Base-by-base conservation (phyloP, 1,140 invertebrate genomes). In the Zelostemma sp. region DNA sequence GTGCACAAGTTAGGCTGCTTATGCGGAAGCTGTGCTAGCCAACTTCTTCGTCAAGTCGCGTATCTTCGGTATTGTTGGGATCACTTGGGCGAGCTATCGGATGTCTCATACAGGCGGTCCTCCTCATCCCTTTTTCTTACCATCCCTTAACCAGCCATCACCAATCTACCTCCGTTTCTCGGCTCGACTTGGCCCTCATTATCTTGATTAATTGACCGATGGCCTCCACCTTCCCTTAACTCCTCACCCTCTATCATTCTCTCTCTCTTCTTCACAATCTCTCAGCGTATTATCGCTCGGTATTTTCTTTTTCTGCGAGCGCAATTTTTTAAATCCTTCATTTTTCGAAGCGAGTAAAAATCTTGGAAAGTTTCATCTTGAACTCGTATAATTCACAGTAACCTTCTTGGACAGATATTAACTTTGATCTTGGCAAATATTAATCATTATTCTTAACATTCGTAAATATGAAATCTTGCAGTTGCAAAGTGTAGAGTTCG, bases 161-260 rank as follows among this genome's bases (percentile, higher is more conserved):
- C 49, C 49, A 48, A 51, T 54, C 56, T 51, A 55, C 63, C 57
- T 41, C 67, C 33, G 31, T 45, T 63, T 68, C 55, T 68, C 60
- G 50, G 60, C 74, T 70, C 73, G 57, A 81, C 81, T 84, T 81
- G 68, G 68, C 79, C 77, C 80, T 84, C 81, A 82, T 84, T 85
- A 85, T 84, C 82, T 83, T 84, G 84, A 85, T 85, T 85, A 84
- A 85, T 85, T 84, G 84, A 85, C 82, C 82, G 80, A 85, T 84
- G 76, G 79, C 68, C 78, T 75, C 61, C 56, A 59, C 63, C 70
- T 74, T 67, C 45, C 64, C 41, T 49, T 25, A 8, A 25, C 3
- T 8, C 21, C 21, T 25, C 8, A 3, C 21, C 21, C 21, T 8
- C 8, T 25, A 25, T 25, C n/a, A n/a, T n/a, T n/a, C 46, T 35